A percentile compares a stretch with the other conserved stretches of the same genome.
Conservation (phyloP, 1,140 invertebrate genomes). For the Drosophila prosaltans region DNA sequence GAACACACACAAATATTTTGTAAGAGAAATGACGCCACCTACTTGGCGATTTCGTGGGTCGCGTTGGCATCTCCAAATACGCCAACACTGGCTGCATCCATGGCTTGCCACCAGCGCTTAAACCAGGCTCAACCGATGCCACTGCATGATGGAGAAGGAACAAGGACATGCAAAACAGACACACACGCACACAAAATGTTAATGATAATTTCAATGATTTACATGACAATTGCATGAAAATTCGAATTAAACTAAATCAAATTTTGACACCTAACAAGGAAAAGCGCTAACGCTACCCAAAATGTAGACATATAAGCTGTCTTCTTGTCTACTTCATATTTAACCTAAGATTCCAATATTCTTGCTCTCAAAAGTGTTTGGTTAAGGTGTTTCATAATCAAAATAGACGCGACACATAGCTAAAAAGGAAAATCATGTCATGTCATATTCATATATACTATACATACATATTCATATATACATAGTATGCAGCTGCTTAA, state of each 20-base stretch:
- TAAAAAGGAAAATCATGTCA: background rate
- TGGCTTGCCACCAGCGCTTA: constrained; percentile 63
- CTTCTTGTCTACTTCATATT: constrained; percentile 31
- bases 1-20: background rate
- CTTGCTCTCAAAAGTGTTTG: too few relatives aligned
- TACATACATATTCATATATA: too few relatives aligned
- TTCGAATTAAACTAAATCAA: constrained; percentile 26
- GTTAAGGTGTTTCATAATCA: background rate
- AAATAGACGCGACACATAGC: background rate
- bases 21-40: constrained; percentile 63
- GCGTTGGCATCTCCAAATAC: constrained; percentile 81
- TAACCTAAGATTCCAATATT: background rate
- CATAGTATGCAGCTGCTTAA: too few relatives aligned
- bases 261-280: constrained; percentile 57
- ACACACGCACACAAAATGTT: constrained; percentile 50
- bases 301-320: constrained; percentile 48
- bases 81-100: constrained; percentile 81
- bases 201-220: constrained; percentile 53
- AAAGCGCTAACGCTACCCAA: constrained; percentile 55
- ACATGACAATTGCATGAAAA: constrained; percentile 28
- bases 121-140: constrained; percentile 52
- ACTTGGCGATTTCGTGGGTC: constrained; percentile 83
- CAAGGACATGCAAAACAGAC: constrained; percentile 32
- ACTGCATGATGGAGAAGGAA: constrained; percentile 21
- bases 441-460: background rate